These are phyloP conservation scores for Otus sunia DNA, from an alignment of 2,113 vertebrate species.

Conservation along the genomic window DNA sequence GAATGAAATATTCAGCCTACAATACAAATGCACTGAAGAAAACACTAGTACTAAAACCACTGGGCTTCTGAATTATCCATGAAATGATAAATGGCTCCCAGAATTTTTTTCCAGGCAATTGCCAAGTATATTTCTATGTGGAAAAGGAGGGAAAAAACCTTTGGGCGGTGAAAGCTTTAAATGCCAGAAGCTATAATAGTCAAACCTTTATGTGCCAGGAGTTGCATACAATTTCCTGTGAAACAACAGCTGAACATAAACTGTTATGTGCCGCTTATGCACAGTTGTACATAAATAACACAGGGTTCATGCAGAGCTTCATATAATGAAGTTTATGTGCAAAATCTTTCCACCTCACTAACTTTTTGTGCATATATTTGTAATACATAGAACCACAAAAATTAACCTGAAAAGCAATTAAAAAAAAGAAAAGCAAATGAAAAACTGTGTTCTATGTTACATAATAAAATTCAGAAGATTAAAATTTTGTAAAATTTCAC, in stretches of 20 bases:
- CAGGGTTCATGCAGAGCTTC: background rate
- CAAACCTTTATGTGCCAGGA: background rate
- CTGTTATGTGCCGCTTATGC: background rate
- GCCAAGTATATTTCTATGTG: background rate
- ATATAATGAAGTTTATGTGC: background rate
- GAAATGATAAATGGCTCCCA: background rate
- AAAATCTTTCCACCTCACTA: slow-evolving; percentile 7
- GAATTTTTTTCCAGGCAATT: background rate
- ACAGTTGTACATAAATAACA: slow-evolving; percentile 11
- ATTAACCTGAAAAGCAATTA: background rate
- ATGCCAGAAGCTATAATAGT: background rate
- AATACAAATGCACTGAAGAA: background rate
- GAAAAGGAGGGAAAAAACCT: background rate
- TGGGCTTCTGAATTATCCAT: background rate
- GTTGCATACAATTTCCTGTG: background rate
- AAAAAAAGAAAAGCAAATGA: background rate
- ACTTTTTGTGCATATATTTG: background rate
- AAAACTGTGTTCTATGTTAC: background rate
- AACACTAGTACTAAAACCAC: background rate
- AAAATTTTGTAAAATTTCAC: background rate
- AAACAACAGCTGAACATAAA: slow-evolving; percentile 21
- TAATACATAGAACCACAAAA: background rate
- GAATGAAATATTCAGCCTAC: background rate
- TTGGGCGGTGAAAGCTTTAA: background rate
- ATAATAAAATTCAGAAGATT: background rate